Evolutionary conservation across 2,888 invertebrate genomes (phyloP).

Genomic region (Teinopalpus imperialis): DNA sequence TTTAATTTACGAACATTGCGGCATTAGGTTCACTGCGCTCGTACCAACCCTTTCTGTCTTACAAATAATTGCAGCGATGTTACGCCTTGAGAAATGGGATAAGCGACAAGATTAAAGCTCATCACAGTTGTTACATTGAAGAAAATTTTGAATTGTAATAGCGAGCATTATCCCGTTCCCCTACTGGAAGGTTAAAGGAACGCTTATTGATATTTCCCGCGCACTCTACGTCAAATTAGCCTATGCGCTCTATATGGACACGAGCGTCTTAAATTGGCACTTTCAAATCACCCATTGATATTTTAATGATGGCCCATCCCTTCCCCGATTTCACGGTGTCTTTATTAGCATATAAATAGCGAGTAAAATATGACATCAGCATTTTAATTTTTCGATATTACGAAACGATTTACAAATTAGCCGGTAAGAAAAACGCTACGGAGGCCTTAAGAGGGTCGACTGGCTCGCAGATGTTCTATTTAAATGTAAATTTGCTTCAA

Average conservation of each 20-base stretch:
- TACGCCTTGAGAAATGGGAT: conserved; percentile 69
- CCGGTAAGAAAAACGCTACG: conserved; percentile 75
- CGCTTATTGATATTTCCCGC: conserved; percentile 44
- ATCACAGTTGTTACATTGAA: conserved; percentile 63
- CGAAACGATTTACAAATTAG: conserved; percentile 81
- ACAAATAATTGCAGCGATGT: conserved; percentile 77
- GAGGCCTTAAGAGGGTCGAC: conserved; percentile 74
- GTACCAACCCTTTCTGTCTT: conserved; percentile 69
- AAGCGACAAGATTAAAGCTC: conserved; percentile 72
- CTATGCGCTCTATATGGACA: conserved; percentile 30
- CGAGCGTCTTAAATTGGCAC: conserved; percentile 47
- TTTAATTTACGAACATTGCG: conserved; percentile 78
- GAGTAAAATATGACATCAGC: conserved; percentile 80
- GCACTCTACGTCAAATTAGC: conserved; percentile 43
- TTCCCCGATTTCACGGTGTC: conserved; percentile 48
- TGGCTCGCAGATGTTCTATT: conserved; percentile 79
- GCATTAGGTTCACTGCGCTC: conserved; percentile 67
- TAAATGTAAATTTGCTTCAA: conserved; percentile 78
- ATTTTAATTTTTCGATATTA: conserved; percentile 81
- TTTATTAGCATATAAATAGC: conserved; percentile 79
- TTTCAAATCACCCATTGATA: conserved; percentile 74
- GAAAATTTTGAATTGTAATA: conserved; percentile 67
- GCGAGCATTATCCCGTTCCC: conserved; percentile 40
- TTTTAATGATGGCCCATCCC: conserved; percentile 69
- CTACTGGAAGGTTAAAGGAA: conserved; percentile 10